Conservation (phyloP, 2,888 invertebrate species). For the Amblyjoppa fuscipennis region DNA sequence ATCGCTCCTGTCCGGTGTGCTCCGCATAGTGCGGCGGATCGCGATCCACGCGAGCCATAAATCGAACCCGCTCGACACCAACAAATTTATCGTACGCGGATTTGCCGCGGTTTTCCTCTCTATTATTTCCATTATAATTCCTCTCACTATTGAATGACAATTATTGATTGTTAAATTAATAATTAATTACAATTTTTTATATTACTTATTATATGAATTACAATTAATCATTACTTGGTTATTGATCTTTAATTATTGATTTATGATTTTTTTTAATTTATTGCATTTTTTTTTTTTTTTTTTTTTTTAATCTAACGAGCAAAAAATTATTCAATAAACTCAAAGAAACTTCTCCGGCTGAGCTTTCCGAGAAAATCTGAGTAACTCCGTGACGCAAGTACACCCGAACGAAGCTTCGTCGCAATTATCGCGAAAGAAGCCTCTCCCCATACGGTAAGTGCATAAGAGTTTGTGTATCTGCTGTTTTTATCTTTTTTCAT, state of each 20-base stretch:
- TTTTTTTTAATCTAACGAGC: too few species aligned
- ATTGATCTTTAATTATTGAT: not conserved
- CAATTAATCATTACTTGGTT: too few species aligned
- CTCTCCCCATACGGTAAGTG: slow-evolving; percentile 16
- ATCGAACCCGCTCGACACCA: not conserved
- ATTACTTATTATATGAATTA: too few species aligned
- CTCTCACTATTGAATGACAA: too few species aligned
- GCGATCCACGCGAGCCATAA: slow-evolving; percentile 36
- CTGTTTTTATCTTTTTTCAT: not conserved
- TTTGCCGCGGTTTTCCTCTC: too few species aligned
- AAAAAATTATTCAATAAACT: not conserved
- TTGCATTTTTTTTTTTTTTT: too few species aligned
- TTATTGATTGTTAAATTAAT: too few species aligned
- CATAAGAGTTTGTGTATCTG: slow-evolving; percentile 11
- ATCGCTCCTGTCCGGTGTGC: slow-evolving; percentile 25
- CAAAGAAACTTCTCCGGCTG: not conserved
- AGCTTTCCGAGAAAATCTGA: not conserved
- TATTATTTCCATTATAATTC: too few species aligned
- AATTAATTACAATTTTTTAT: too few species aligned
- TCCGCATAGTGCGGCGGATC: not conserved
- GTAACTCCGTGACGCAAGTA: not conserved
- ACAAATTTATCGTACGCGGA: not conserved
- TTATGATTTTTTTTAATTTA: too few species aligned
- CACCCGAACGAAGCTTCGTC: not conserved
- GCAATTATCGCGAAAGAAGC: slow-evolving; percentile 29